Evolutionary conservation across 2,888 invertebrate genomes (phyloP).

Genomic region (Chesias legatella): DNA sequence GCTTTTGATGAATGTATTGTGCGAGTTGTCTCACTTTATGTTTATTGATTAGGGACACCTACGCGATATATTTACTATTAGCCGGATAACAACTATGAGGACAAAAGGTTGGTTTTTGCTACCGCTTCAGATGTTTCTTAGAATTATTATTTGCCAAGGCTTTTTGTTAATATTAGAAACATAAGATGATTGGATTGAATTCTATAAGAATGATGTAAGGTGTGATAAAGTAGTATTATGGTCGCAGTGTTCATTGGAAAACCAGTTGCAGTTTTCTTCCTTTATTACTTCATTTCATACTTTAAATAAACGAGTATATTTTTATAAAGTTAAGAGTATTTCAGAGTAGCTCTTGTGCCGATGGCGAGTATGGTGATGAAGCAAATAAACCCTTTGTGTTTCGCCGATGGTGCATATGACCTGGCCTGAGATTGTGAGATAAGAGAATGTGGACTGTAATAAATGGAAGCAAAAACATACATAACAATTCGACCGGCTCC

Average conservation of each 20-base stretch:
- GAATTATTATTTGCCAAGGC: conserved; percentile 39
- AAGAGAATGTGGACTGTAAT: no score
- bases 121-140: conserved; percentile 33
- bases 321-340: no score
- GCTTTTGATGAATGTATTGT: conserved; percentile 49
- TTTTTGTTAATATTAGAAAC: conserved; percentile 37
- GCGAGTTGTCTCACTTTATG: conserved; percentile 43
- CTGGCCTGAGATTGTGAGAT: background rate
- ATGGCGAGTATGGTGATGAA: no score
- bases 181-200: conserved; percentile 38
- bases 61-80: conserved; percentile 22
- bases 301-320: no score
- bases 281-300: no score
- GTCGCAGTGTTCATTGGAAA: conserved; percentile 19
- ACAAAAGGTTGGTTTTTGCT: conserved; percentile 42
- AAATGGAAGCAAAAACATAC: no score
- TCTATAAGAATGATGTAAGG: conserved; percentile 36
- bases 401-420: conserved; percentile 1
- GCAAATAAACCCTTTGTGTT: background rate
- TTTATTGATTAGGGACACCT: conserved; percentile 33
- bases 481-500: no score
- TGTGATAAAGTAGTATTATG: conserved; percentile 27
- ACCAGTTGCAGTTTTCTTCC: no score
- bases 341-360: no score
- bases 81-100: conserved; percentile 31